phyloP scores from a whole-genome alignment of 2,797 vertebrate species.

The Hyperoplus immaculatus region DNA sequence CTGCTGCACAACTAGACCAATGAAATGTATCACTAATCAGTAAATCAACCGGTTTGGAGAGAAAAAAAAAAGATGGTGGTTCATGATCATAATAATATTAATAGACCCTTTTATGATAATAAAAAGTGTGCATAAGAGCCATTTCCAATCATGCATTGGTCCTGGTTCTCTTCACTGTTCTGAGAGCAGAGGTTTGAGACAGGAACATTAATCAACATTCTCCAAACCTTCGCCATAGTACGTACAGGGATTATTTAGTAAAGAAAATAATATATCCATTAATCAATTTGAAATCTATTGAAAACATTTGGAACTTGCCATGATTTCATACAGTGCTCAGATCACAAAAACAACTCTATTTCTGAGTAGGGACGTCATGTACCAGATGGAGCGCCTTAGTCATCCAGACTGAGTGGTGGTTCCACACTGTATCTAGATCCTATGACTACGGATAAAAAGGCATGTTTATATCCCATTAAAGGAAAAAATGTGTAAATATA shows the following conservation, averaged over 20 bases:
- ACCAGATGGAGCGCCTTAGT: background rate
- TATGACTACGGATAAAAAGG: slow-evolving; percentile 5
- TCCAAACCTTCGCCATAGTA: slow-evolving; percentile 21
- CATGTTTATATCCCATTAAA: background rate
- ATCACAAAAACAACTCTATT: slow-evolving; percentile 3
- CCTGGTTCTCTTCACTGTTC: slow-evolving; percentile 23
- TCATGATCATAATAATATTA: slow-evolving; percentile 14
- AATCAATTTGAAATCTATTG: slow-evolving; percentile 28
- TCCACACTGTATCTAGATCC: slow-evolving; percentile 9
- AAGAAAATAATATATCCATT: slow-evolving; percentile 11
- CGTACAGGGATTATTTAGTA: background rate
- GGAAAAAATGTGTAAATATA: background rate
- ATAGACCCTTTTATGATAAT: slow-evolving; percentile 29
- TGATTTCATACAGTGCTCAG: slow-evolving; percentile 4
- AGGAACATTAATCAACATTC: slow-evolving; percentile 51
- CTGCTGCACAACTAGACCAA: background rate
- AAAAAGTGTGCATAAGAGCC: slow-evolving; percentile 6
- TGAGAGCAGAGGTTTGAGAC: slow-evolving; percentile 29
- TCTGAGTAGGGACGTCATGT: background rate
- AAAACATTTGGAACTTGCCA: slow-evolving; percentile 22
- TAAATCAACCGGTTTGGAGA: background rate
- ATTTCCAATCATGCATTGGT: slow-evolving; percentile 12
- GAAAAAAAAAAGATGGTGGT: background rate
- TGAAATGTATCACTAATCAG: background rate
- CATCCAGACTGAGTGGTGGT: background rate